These are phyloP conservation scores for Callitettix versicolor DNA, from an alignment of 1,140 invertebrate species.

Conservation along the genomic window DNA sequence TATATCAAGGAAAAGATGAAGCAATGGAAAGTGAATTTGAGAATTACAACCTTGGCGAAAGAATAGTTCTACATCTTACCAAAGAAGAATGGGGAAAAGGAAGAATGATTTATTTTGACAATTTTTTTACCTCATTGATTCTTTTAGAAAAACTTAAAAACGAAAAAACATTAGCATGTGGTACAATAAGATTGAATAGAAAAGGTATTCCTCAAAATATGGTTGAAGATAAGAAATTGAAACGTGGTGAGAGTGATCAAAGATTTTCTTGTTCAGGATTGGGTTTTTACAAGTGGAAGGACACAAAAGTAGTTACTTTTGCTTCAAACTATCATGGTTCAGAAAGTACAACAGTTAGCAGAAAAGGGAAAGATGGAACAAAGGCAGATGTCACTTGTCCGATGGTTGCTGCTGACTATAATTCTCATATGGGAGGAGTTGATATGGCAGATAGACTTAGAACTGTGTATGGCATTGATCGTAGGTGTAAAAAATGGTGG, in stretches of 20 bases:
- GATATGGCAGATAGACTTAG: constrained; percentile 35
- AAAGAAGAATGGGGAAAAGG: no score
- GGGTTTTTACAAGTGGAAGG: constrained; percentile 16
- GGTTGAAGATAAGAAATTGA: neutral
- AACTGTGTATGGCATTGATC: constrained; percentile 19
- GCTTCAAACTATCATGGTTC: constrained; percentile 16
- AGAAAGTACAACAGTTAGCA: constrained; percentile 7
- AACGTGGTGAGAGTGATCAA: constrained; percentile 6
- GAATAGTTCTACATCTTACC: no score
- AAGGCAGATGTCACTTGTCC: constrained; percentile 31
- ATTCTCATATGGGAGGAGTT: constrained; percentile 31
- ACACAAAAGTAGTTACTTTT: constrained; percentile 10
- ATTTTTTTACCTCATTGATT: no score
- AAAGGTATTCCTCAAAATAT: constrained; percentile 15
- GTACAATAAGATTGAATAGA: constrained; percentile 14
- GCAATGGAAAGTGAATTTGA: no score
- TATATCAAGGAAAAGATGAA: no score
- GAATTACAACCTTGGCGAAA: no score
- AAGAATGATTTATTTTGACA: no score
- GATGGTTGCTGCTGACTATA: constrained; percentile 34
- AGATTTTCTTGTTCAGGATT: no score
- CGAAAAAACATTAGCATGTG: no score
- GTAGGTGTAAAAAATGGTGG: constrained; percentile 18
- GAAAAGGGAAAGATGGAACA: constrained; percentile 15
- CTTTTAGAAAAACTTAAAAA: no score